Evolutionary conservation across 1,140 invertebrate genomes (phyloP), one percentile per base, ranked within the genome.

Genomic region (Drosophila grimshawi): DNA sequence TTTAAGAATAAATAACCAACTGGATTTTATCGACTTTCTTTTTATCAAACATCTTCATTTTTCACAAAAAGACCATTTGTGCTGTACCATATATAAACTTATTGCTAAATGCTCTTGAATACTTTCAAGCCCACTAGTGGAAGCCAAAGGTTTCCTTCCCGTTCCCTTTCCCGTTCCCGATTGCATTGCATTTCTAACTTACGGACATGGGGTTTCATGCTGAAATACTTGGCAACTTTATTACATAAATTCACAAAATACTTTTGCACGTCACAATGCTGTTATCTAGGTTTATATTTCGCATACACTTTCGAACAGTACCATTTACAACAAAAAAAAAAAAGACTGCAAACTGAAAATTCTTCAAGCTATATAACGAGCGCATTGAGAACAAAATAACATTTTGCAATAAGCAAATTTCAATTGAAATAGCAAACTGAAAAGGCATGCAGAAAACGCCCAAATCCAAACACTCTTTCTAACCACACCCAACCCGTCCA

Each of bases 321-420:
- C 19, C 52, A 60, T 51, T 33, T 60, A 43, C 30, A 41, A 37
- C 1, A 37, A 37, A 37, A 29, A 61, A 48, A 30, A 33, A 30
- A 11, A 33, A 48, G 2, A 33, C 39, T 8, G 53, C 27, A 55
- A 46, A 51, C 33, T 66, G 55, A 53, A 82, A 82, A 82, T 82
- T 82, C 80, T 82, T 82, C 57, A 78, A 75, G 55, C 55, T 70
- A 75, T 45, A 53, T 65, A 70, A 51, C 65, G 19, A 63, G 59
- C 51, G 49, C 19, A 67, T 27, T 56, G 73, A 56, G 65, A 75
- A 65, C 55, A 78, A 75, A 81, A 81, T 70, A 81, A 65, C 75
- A 82, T 82, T 82, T 75, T 67, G 75, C 80, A 82, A 82, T 82
- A 82, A 82, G 80, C 80, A 82, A 82, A 82, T 82, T 82, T 82